Evolutionary conservation across 2,888 invertebrate genomes (phyloP), one percentile per base, ranked within the genome.

Genomic region (Masnerella sp.): DNA sequence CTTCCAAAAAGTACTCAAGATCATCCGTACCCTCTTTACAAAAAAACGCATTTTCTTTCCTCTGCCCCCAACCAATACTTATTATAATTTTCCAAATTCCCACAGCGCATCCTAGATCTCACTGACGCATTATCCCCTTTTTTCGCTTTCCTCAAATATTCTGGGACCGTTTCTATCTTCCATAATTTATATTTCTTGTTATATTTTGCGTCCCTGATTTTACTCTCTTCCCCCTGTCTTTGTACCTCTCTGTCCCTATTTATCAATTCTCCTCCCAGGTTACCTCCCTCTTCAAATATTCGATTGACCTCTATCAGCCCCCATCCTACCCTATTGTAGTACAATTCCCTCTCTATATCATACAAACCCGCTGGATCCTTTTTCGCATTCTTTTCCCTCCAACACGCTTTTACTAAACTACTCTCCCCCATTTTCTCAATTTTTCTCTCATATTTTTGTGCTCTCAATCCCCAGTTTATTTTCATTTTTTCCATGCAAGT

Each of bases 171-270:
- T 14, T 14, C 9, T 11, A 5, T 36, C 12, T 15, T n/a, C 22
- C 42, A 40, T 2, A 15, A 8, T 11, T 8, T 36, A 22, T 38
- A 43, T n/a, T 20, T 67, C 15, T 2, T 42, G n/a, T 42, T 42
- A 15, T 49, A 12, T 28, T 20, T 67, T 17, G 14, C 28, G n/a
- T 11, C 38, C 2, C 5, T 17, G 1, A 49, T 47, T 38, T 8
- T 34, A 12, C 12, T 5, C 18, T 62, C 32, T 20, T 30, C 47
- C 15, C 7, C 11, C 17, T 47, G 32, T 30, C 47, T 42, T 28
- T 36, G 47, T 28, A 34, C 43, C 22, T 59, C 43, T 18, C 49
- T 58, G 18, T 58, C 49, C 28, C 49, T 49, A 14, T 15, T 49
- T 34, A 18, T 68, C 5, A 59, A 5, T 36, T 52, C 59, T 4